A percentile compares a stretch with the other conserved stretches of the same genome.
These are phyloP conservation scores for Invenusta paracnida DNA, from an alignment of 2,888 invertebrate species.

Conservation along the genomic window DNA sequence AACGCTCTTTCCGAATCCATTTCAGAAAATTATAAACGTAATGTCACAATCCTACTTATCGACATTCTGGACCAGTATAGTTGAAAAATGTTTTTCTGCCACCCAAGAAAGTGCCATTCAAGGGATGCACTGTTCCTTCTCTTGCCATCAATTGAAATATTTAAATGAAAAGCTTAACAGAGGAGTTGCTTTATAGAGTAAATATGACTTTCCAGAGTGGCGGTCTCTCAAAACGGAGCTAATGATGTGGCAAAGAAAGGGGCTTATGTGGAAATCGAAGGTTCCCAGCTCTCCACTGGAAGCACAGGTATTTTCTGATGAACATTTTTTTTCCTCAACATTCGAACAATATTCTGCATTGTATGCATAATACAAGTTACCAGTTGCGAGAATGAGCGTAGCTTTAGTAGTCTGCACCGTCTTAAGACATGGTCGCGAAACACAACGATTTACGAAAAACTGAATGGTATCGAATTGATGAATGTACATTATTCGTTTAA, in stretches of 20 bases:
- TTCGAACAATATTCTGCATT: not conserved
- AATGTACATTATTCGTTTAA: not conserved
- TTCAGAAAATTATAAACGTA: not conserved
- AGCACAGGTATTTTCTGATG: not conserved
- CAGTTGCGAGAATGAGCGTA: not conserved
- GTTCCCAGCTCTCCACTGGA: not conserved
- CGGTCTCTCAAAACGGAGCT: not conserved
- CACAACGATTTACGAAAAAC: not conserved
- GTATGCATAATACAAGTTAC: not conserved
- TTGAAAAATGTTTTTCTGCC: not conserved
- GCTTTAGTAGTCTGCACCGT: not conserved
- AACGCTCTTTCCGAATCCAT: not conserved
- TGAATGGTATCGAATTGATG: not conserved
- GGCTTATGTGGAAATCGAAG: not conserved
- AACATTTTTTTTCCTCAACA: not conserved
- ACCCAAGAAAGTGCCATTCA: not conserved
- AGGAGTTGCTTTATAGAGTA: not conserved
- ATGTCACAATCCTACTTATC: not conserved
- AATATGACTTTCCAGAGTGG: not conserved
- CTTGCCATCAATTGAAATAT: not conserved
- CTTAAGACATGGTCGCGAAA: not conserved
- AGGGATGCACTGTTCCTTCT: not conserved
- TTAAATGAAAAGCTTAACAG: not conserved
- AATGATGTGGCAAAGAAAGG: not conserved
- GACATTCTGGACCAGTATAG: not conserved